Evolutionary conservation across 2,888 invertebrate species (phyloP).

Genomic region (Zelleria hepariella): DNA sequence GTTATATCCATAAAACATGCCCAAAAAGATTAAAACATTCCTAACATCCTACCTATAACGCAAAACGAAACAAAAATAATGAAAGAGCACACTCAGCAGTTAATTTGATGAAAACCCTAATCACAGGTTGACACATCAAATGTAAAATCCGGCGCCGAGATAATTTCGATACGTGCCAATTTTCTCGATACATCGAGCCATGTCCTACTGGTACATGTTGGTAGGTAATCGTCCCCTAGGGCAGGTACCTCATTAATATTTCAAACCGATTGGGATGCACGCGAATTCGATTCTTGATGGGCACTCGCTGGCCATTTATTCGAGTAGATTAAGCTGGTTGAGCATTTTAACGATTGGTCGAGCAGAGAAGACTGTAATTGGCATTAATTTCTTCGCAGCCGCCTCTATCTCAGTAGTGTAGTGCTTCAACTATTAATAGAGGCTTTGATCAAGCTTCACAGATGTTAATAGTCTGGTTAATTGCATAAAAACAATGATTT

Average conservation of each 20-base stretch:
- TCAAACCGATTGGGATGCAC: conserved; percentile 39
- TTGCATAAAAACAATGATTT: no score
- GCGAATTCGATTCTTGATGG: conserved; percentile 23
- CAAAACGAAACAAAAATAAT: background rate
- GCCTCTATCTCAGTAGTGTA: no score
- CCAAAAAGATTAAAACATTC: background rate
- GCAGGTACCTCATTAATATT: conserved; percentile 51
- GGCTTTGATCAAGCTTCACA: no score
- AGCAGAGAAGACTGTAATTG: no score
- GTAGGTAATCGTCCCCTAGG: conserved; percentile 39
- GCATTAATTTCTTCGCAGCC: no score
- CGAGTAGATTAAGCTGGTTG: background rate
- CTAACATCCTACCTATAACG: no score
- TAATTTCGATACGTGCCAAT: background rate
- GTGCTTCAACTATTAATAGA: no score
- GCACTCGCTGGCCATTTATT: background rate
- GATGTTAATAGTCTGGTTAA: no score
- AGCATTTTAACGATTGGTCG: no score
- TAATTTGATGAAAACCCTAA: background rate
- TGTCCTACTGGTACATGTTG: background rate
- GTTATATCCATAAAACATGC: no score
- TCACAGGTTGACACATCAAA: background rate
- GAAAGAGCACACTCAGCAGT: background rate
- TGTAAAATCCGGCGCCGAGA: background rate
- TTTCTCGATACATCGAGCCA: background rate